Evolutionary conservation across 2,888 invertebrate genomes (phyloP).

Genomic region (Catocala nupta): DNA sequence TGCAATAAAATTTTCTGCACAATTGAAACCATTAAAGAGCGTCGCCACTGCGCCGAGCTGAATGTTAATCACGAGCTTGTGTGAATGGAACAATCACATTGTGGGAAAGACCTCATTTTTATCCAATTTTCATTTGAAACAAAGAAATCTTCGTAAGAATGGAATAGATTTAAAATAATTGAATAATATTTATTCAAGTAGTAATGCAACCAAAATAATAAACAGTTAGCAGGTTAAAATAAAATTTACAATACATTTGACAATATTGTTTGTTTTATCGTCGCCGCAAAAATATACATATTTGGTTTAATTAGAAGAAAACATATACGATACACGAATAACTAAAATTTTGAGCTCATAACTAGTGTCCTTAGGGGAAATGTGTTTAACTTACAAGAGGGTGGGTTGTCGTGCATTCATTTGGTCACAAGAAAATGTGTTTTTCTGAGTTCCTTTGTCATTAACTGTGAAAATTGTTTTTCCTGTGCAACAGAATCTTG

Average conservation of each 20-base stretch:
- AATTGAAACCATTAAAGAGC: conserved; percentile 84
- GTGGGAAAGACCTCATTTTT: conserved; percentile 71
- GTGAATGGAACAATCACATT: conserved; percentile 83
- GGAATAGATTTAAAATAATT: conserved; percentile 46
- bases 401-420: conserved; percentile 42
- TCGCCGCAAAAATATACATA: conserved; percentile 11
- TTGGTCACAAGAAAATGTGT: conserved; percentile 61
- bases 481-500: conserved; percentile 66
- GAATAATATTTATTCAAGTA: conserved; percentile 31
- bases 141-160: conserved; percentile 56
- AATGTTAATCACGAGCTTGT: conserved; percentile 82
- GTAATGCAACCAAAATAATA: conserved; percentile 12
- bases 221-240: conserved; percentile 4
- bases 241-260: not conserved
- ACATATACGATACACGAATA: conserved; percentile 19
- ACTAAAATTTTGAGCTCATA: conserved; percentile 48
- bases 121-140: conserved; percentile 66
- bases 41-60: conserved; percentile 71
- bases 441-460: conserved; percentile 70
- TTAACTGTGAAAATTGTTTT: conserved; percentile 77
- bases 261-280: conserved; percentile 3
- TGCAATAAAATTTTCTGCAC: conserved; percentile 86
- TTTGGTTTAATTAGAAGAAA: conserved; percentile 27
- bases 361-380: conserved; percentile 42
- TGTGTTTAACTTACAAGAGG: conserved; percentile 47